Conservation (phyloP, 2,113 vertebrate species). For the Ictalurus furcatus region DNA sequence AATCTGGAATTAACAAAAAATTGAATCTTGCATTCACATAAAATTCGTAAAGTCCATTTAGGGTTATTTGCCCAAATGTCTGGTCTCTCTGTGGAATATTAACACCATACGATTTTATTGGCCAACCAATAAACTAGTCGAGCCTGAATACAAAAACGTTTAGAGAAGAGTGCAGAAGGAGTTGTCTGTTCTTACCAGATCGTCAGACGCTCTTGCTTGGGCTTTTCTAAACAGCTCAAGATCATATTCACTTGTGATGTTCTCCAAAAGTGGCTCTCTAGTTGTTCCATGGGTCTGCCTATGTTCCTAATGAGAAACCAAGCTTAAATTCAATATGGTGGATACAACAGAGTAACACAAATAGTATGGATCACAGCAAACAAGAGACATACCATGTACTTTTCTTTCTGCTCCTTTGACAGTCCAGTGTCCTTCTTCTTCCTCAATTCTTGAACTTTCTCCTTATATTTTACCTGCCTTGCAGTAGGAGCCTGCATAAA, state of each 20-base stretch:
- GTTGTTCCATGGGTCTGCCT: conserved; percentile 89
- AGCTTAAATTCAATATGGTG: not conserved
- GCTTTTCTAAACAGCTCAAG: conserved; percentile 97
- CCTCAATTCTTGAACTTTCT: conserved; percentile 94
- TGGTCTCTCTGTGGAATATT: not conserved
- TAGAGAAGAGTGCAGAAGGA: not conserved
- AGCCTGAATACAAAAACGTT: not conserved
- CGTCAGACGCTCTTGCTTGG: conserved; percentile 94
- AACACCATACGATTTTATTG: not conserved
- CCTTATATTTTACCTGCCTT: conserved; percentile 92
- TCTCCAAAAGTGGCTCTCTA: conserved; percentile 92
- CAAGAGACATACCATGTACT: conserved; percentile 83
- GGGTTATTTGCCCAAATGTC: not conserved
- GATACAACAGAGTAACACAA: not conserved
- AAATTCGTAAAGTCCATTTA: not conserved
- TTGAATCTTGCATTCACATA: not conserved
- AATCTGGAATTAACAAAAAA: not conserved
- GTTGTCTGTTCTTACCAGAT: conserved; percentile 81
- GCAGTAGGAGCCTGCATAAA: conserved; percentile 84
- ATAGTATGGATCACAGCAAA: not conserved
- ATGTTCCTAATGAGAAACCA: conserved; percentile 80
- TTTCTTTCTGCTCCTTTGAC: conserved; percentile 97
- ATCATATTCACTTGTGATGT: conserved; percentile 98
- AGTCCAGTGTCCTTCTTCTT: conserved; percentile 91
- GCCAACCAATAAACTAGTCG: not conserved